phyloP scores from a whole-genome alignment of 1,140 invertebrate genomes.

The Cydia splendana region DNA sequence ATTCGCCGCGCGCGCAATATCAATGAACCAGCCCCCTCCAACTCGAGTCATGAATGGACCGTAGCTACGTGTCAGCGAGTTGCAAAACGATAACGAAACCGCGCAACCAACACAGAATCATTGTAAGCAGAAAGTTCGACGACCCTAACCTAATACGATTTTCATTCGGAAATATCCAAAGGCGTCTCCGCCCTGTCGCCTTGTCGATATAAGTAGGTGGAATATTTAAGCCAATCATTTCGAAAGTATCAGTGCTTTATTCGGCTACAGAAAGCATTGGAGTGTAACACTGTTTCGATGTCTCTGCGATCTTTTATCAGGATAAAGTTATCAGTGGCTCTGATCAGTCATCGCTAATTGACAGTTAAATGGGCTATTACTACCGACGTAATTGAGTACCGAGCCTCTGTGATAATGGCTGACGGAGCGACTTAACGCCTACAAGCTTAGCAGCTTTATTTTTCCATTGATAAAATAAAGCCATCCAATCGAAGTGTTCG shows the following conservation, averaged over 20 bases:
- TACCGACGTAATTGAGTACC: conserved; percentile 49
- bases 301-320: conserved; percentile 32
- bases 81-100: conserved; percentile 29
- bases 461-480: conserved; percentile 24
- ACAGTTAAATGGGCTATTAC: conserved; percentile 58
- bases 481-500: neutral
- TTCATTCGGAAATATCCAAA: conserved; percentile 22
- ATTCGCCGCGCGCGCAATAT: conserved; percentile 58
- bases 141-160: conserved; percentile 31
- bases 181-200: conserved; percentile 25
- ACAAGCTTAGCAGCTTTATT: conserved; percentile 3
- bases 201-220: conserved; percentile 31
- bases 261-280: conserved; percentile 2
- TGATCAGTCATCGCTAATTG: conserved; percentile 51
- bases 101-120: conserved; percentile 26
- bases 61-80: conserved; percentile 42
- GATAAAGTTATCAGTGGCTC: conserved; percentile 35
- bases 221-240: conserved; percentile 29
- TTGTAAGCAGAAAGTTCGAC: conserved; percentile 22
- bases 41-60: conserved; percentile 59
- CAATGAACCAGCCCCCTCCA: conserved; percentile 57
- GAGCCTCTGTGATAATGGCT: conserved; percentile 30
- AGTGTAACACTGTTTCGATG: conserved; percentile 20
- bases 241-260: conserved; percentile 29
- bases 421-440: neutral